Evolutionary conservation across 2,797 vertebrate genomes (phyloP).

Genomic region (Ispidina picta): DNA sequence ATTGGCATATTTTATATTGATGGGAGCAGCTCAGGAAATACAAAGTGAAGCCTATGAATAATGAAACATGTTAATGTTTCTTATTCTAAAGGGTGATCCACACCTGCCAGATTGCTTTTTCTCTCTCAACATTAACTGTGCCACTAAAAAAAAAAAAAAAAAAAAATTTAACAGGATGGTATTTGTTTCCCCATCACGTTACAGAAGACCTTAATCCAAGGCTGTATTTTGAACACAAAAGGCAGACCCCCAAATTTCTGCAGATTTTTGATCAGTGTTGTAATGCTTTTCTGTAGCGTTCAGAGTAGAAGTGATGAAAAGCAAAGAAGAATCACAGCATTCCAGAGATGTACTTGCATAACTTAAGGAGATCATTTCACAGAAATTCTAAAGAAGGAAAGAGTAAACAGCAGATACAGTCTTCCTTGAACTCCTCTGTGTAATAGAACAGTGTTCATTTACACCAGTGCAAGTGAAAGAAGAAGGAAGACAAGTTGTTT

Average conservation of each 20-base stretch:
- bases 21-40: constrained; percentile 34
- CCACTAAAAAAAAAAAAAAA: not conserved
- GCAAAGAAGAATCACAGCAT: not conserved
- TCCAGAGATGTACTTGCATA: not conserved
- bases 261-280: not conserved
- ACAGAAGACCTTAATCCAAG: not conserved
- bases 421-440: not conserved
- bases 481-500: not conserved
- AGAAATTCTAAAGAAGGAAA: not conserved
- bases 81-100: constrained; percentile 4
- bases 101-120: constrained; percentile 35
- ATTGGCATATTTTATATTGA: constrained; percentile 59
- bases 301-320: not conserved
- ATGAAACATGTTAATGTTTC: constrained; percentile 34
- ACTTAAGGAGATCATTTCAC: not conserved
- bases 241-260: not conserved
- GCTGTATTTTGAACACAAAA: not conserved
- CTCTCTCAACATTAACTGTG: not conserved
- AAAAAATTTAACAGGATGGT: not conserved
- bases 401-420: not conserved
- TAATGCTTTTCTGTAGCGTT: not conserved
- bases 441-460: not conserved
- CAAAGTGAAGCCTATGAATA: constrained; percentile 41
- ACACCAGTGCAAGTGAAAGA: not conserved
- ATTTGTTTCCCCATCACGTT: not conserved